Conservation (phyloP, 2,888 invertebrate species). For the Cryptocheilus praepositus region DNA sequence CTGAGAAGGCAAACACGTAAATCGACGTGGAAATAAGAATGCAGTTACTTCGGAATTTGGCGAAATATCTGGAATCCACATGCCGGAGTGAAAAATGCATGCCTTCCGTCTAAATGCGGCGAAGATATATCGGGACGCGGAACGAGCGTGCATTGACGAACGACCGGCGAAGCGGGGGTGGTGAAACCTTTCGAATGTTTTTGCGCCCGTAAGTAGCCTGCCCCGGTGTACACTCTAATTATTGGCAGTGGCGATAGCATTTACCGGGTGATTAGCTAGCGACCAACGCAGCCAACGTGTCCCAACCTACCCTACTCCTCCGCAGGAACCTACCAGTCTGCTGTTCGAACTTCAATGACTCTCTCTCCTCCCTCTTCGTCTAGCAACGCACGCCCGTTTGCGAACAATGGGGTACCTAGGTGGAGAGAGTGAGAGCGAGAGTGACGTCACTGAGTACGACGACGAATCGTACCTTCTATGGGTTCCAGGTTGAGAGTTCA, state of each 20-base stretch:
- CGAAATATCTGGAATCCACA: too few species aligned
- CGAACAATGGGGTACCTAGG: slow-evolving; percentile 52
- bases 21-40: too few species aligned
- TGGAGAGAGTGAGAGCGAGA: slow-evolving; percentile 32
- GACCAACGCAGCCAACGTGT: slow-evolving; percentile 33
- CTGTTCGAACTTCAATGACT: slow-evolving; percentile 50
- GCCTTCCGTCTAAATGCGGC: too few species aligned
- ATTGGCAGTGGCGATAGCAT: slow-evolving; percentile 16
- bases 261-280: slow-evolving; percentile 25
- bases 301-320: slow-evolving; percentile 57
- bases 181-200: too few species aligned
- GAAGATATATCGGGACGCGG: too few species aligned
- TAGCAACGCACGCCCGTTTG: slow-evolving; percentile 39
- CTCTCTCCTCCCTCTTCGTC: slow-evolving; percentile 39
- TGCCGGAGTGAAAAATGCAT: too few species aligned
- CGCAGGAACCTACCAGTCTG: slow-evolving; percentile 52
- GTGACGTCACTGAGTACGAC: slow-evolving; percentile 60
- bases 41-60: too few species aligned
- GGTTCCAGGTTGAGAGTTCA: slow-evolving; percentile 49
- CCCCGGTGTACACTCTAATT: slow-evolving; percentile 13
- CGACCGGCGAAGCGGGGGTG: too few species aligned
- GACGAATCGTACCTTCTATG: slow-evolving; percentile 60
- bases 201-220: too few species aligned
- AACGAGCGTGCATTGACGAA: too few species aligned
- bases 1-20: too few species aligned